phyloP scores from a whole-genome alignment of 2,888 invertebrate species.

The Scaptomyza polygonia region DNA sequence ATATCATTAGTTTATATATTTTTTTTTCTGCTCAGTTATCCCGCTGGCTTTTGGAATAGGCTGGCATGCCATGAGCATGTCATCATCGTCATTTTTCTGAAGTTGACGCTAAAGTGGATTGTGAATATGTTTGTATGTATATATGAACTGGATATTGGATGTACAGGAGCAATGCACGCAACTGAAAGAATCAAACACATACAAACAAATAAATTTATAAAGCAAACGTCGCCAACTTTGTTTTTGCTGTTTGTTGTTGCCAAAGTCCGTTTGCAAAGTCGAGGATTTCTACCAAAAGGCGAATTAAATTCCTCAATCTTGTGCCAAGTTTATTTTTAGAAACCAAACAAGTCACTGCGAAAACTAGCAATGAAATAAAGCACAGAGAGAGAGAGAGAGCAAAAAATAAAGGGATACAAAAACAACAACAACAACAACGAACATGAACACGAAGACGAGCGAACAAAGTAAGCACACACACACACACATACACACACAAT shows the following conservation, averaged over 20 bases:
- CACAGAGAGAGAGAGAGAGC: conserved; percentile 29
- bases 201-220: conserved; percentile 43
- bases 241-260: conserved; percentile 47
- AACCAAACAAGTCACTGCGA: conserved; percentile 53
- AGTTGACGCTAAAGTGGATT: conserved; percentile 72
- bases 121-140: conserved; percentile 12
- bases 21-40: conserved; percentile 7
- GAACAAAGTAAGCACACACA: conserved; percentile 58
- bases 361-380: conserved; percentile 73
- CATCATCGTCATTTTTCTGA: conserved; percentile 61
- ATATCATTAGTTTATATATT: conserved; percentile 51
- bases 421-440: conserved; percentile 26
- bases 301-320: conserved; percentile 82
- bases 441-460: conserved; percentile 42
- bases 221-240: conserved; percentile 16
- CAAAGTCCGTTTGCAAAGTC: conserved; percentile 79
- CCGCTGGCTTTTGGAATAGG: conserved; percentile 35
- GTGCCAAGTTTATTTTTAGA: conserved; percentile 80
- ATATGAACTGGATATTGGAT: conserved; percentile 30
- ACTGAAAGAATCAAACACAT: conserved; percentile 37
- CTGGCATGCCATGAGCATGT: conserved; percentile 63
- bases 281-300: conserved; percentile 82
- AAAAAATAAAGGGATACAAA: conserved; percentile 7
- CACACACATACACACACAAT: conserved; percentile 46
- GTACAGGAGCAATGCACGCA: conserved; percentile 62